These are phyloP conservation scores for Phalloptychus januarius DNA, from an alignment of 2,797 vertebrate genomes.

Conservation along the genomic window DNA sequence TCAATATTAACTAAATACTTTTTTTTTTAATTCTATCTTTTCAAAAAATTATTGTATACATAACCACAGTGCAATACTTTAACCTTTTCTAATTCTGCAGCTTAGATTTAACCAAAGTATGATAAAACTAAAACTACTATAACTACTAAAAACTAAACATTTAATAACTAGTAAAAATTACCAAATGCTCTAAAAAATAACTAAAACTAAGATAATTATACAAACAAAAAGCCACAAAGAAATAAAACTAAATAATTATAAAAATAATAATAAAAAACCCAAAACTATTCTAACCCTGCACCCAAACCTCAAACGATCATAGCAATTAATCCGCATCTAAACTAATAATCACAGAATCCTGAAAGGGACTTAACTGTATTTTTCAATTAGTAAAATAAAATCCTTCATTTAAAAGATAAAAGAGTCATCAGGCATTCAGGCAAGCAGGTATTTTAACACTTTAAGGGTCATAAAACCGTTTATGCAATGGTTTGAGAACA, in stretches of 20 bases:
- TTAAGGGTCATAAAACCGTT: not conserved
- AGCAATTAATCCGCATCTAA: not conserved
- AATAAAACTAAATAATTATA: not conserved
- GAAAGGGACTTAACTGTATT: not conserved
- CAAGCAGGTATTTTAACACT: not conserved
- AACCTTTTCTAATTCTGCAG: too few species aligned
- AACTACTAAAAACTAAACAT: too few species aligned
- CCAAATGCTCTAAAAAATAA: too few species aligned
- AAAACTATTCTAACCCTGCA: not conserved
- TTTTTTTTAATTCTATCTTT: too few species aligned
- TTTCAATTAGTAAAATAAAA: not conserved
- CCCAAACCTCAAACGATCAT: not conserved
- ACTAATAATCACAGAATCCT: not conserved
- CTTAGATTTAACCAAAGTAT: too few species aligned
- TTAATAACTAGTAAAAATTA: too few species aligned
- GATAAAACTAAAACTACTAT: too few species aligned
- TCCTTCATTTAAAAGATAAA: not conserved
- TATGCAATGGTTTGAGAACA: not conserved
- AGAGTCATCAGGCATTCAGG: not conserved
- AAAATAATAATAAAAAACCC: not conserved
- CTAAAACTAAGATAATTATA: not conserved
- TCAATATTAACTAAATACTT: too few species aligned
- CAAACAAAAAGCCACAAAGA: not conserved
- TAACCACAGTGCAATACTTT: too few species aligned
- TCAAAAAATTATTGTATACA: too few species aligned